Evolutionary conservation across 2,888 invertebrate species (phyloP), one percentile per base, ranked within the genome.

Genomic region (Hirtodrosophila cameraria): DNA sequence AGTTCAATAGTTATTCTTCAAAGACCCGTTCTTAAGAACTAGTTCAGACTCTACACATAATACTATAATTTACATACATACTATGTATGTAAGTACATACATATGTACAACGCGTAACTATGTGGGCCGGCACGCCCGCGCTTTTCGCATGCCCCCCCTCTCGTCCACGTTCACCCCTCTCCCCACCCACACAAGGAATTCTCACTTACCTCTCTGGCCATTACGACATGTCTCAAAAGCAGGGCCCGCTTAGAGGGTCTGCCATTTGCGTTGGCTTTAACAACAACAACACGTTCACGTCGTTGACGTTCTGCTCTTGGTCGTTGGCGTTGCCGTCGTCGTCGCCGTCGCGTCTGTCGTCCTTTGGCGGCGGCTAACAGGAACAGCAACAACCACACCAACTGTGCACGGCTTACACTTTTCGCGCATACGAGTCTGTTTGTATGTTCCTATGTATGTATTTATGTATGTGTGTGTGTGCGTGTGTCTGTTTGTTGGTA

Each of bases 221-320:
- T 91, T 91, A 91, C 91, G 90, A 90, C 91, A 91, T 91, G 89
- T 88, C 90, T 90, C 90, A 90, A 89, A 89, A 90, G 89, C 89
- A 88, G 82, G 85, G 88, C 89, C 90, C 88, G 87, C 87, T 86
- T 82, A 89, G 88, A 89, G 90, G 90, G 89, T 89, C 89, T 87
- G 89, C 88, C 88, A 88, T 89, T 85, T 89, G 89, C 88, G 88
- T 85, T 75, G 69, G 65, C 74, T 69, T 77, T 53, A 72, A 63
- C 71, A 55, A 50, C 64, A 75, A 76, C 68, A 66, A 45, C 62
- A 42, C 70, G 62, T 50, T 30, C 55, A 75, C 55, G 45, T 62
- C 38, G 39, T 33, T 49, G 39, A 57, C 46, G 48, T 39, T 9
- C 12, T 30, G 12, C 35, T 28, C 30, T 33, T 30, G 30, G 15